These are phyloP conservation scores for Pseudeuparius sepicola DNA, from an alignment of 2,888 invertebrate genomes.

Conservation along the genomic window DNA sequence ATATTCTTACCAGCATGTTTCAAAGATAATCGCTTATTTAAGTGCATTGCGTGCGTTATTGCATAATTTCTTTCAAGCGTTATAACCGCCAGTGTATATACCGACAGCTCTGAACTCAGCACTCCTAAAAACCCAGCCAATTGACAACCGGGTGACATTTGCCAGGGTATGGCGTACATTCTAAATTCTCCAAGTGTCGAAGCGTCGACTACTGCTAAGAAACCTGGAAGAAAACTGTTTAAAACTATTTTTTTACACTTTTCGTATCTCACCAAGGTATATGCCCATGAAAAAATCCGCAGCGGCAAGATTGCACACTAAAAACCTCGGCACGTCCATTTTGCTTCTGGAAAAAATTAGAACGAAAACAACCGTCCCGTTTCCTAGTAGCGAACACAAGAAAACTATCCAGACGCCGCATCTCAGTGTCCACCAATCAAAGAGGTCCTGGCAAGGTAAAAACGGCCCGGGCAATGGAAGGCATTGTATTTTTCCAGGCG, in stretches of 20 bases:
- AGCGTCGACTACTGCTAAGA: slow-evolving; percentile 91
- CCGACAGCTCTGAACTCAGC: slow-evolving; percentile 85
- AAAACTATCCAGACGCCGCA: slow-evolving; percentile 98
- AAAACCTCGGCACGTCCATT: slow-evolving; percentile 92
- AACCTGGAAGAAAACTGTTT: slow-evolving; percentile 46
- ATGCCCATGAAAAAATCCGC: slow-evolving; percentile 97
- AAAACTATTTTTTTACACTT: background rate
- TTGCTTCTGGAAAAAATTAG: slow-evolving; percentile 83
- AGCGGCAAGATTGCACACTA: slow-evolving; percentile 92
- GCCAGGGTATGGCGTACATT: slow-evolving; percentile 95
- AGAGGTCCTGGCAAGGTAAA: slow-evolving; percentile 88
- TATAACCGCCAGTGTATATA: slow-evolving; percentile 92
- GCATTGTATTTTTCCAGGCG: slow-evolving; percentile 54
- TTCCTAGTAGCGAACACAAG: slow-evolving; percentile 88
- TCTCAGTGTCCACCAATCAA: slow-evolving; percentile 95
- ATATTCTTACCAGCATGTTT: slow-evolving; percentile 61
- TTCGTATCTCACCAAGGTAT: slow-evolving; percentile 61
- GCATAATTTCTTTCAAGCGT: slow-evolving; percentile 93
- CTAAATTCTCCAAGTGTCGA: slow-evolving; percentile 93
- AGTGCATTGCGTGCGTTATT: slow-evolving; percentile 95
- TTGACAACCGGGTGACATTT: slow-evolving; percentile 88
- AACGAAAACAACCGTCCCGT: slow-evolving; percentile 91
- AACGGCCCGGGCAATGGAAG: slow-evolving; percentile 86
- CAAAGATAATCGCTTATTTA: slow-evolving; percentile 86
- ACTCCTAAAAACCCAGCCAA: slow-evolving; percentile 92